These are phyloP conservation scores for Diadophis punctatus DNA, from an alignment of 2,113 vertebrate species.

Conservation along the genomic window DNA sequence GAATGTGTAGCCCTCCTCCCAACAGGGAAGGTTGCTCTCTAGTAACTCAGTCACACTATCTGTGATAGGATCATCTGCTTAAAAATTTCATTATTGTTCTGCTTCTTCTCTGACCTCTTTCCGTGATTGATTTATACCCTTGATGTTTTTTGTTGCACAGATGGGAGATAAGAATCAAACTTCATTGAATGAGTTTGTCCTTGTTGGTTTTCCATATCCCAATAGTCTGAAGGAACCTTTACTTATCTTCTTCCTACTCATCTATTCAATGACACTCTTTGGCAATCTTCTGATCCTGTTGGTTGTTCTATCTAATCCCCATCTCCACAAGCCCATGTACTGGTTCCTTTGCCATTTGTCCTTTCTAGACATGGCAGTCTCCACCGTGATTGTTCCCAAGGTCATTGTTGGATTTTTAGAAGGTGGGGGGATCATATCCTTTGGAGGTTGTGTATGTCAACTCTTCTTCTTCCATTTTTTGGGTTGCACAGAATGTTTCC, in stretches of 20 bases:
- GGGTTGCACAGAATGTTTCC: constrained; percentile 63
- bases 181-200: constrained; percentile 47
- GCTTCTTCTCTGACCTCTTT: background rate
- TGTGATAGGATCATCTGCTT: background rate
- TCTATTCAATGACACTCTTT: constrained; percentile 50
- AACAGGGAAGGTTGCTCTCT: too few relatives aligned
- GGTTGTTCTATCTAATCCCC: constrained; percentile 41
- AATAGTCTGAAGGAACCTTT: constrained; percentile 16
- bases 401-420: constrained; percentile 58
- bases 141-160: background rate
- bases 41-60: background rate
- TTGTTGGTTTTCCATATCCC: constrained; percentile 51
- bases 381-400: constrained; percentile 59
- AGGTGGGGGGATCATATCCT: constrained; percentile 53
- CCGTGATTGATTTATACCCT: background rate
- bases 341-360: constrained; percentile 63
- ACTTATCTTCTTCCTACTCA: constrained; percentile 47
- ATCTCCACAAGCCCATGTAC: constrained; percentile 59
- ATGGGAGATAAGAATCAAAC: constrained; percentile 44
- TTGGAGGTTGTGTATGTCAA: constrained; percentile 55
- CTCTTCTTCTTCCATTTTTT: constrained; percentile 63
- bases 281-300: constrained; percentile 62
- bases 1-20: too few relatives aligned
- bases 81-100: background rate
- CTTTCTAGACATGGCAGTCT: constrained; percentile 60